A percentile compares a stretch with the other conserved stretches of the same genome.
phyloP scores from a whole-genome alignment of 30 jellyfish, hydroid and myxozoan genomes.

The Pelagia noctiluca region DNA sequence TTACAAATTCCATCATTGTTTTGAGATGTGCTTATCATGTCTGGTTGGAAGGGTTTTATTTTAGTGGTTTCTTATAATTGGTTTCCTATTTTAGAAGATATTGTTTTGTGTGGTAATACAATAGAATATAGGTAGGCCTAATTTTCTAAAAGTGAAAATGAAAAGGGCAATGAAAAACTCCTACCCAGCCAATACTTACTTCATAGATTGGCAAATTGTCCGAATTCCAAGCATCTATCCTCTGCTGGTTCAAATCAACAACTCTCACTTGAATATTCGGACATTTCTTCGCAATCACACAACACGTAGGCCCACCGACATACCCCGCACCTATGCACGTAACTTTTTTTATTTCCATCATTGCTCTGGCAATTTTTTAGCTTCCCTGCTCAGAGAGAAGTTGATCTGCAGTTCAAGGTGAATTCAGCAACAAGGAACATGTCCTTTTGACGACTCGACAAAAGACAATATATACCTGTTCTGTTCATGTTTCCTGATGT shows the following conservation, averaged over 20 bases:
- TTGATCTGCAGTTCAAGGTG: neutral
- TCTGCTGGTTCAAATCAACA: slow-evolving; percentile 85
- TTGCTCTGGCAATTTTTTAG: neutral
- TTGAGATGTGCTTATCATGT: too few relatives aligned
- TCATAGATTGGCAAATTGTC: slow-evolving; percentile 92
- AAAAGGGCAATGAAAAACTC: neutral
- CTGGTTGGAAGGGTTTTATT: too few relatives aligned
- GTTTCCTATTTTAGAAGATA: too few relatives aligned
- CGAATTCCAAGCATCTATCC: slow-evolving; percentile 98
- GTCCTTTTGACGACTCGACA: neutral
- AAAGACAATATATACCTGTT: too few relatives aligned
- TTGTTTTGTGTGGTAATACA: too few relatives aligned
- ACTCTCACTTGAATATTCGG: slow-evolving; percentile 91
- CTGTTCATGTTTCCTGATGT: too few relatives aligned
- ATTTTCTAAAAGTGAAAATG: too few relatives aligned
- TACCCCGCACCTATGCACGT: slow-evolving; percentile 98
- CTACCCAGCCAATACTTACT: slow-evolving; percentile 44
- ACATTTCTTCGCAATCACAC: slow-evolving; percentile 95
- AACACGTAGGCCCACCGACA: slow-evolving; percentile 98
- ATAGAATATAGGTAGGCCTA: too few relatives aligned
- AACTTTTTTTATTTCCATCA: slow-evolving; percentile 62
- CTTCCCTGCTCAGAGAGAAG: neutral
- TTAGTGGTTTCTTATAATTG: too few relatives aligned
- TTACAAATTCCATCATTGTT: too few relatives aligned
- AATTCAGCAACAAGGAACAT: neutral